phyloP scores from a whole-genome alignment of 2,888 invertebrate genomes.

The Nemotelus pantherinus region DNA sequence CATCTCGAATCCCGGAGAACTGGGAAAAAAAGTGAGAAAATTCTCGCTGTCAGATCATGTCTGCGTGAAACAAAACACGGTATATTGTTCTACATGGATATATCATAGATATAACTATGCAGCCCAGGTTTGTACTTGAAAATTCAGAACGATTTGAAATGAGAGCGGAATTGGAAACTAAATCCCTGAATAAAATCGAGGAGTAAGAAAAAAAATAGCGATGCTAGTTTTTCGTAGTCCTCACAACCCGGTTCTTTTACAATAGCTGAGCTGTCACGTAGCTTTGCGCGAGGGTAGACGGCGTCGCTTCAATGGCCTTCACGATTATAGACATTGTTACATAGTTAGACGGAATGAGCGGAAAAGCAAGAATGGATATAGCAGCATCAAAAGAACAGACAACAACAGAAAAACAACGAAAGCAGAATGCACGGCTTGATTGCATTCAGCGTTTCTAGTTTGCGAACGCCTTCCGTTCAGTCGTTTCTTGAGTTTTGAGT shows the following conservation, averaged over 20 bases:
- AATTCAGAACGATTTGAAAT: slow-evolving; percentile 46
- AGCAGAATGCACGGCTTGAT: slow-evolving; percentile 1
- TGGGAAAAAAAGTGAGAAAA: slow-evolving; percentile 45
- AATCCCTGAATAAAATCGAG: slow-evolving; percentile 45
- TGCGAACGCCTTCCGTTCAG: slow-evolving; percentile 2
- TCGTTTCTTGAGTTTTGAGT: slow-evolving; percentile 6
- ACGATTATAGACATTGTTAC: slow-evolving; percentile 6
- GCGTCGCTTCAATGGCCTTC: slow-evolving; percentile 2
- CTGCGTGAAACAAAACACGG: slow-evolving; percentile 32
- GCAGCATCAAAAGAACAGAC: no score
- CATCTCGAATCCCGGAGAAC: background rate
- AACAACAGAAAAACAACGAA: background rate
- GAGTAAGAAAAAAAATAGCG: background rate
- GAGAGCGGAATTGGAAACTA: slow-evolving; percentile 46
- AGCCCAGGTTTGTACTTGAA: slow-evolving; percentile 42
- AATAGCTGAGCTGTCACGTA: slow-evolving; percentile 34
- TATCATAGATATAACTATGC: background rate
- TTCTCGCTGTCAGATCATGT: slow-evolving; percentile 46
- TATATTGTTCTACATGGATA: background rate
- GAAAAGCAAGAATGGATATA: background rate
- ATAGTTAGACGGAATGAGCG: background rate
- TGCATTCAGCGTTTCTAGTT: slow-evolving; percentile 13
- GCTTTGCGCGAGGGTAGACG: background rate
- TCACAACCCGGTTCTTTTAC: background rate
- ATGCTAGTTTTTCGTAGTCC: background rate